Percentiles rank a stretch among this genome's conserved stretches.
phyloP scores from a whole-genome alignment of 2,113 vertebrate species.

The human region DNA sequence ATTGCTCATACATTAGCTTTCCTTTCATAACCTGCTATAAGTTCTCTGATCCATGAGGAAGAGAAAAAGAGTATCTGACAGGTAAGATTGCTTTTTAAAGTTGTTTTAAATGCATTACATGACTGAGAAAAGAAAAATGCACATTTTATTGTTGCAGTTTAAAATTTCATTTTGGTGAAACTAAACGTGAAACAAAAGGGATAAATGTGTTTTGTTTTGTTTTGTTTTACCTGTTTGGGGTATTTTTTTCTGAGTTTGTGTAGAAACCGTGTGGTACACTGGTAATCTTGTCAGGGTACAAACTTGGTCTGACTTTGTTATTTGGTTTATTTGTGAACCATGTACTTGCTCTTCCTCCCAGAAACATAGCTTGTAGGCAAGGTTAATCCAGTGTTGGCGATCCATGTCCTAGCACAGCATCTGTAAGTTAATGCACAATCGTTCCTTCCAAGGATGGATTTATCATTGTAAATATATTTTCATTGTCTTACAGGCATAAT shows the following conservation, averaged over 20 bases:
- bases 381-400: constrained; percentile 99
- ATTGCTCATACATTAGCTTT: constrained; percentile 85
- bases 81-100: constrained; percentile 91
- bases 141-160: constrained; percentile 85
- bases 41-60: constrained; percentile 84
- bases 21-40: constrained; percentile 84
- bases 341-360: constrained; percentile 99
- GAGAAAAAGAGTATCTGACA: constrained; percentile 82
- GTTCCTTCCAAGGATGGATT: constrained; percentile 96
- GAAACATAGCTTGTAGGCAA: constrained; percentile 99
- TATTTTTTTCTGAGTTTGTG: constrained; percentile 75
- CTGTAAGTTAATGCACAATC: constrained; percentile 99
- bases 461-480: constrained; percentile 89
- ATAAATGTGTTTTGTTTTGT: constrained; percentile 77
- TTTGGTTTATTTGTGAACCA: constrained; percentile 94
- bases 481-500: constrained; percentile 87
- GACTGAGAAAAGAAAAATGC: constrained; percentile 86
- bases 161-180: constrained; percentile 85
- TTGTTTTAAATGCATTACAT: constrained; percentile 89
- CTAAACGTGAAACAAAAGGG: constrained; percentile 84
- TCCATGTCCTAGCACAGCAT: constrained; percentile 99
- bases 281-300: constrained; percentile 86
- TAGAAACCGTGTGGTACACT: constrained; percentile 83
- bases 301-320: constrained; percentile 86
- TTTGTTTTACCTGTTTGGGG: constrained; percentile 67